phyloP scores from a whole-genome alignment of 2,888 invertebrate species.

The Dorcus hopei region DNA sequence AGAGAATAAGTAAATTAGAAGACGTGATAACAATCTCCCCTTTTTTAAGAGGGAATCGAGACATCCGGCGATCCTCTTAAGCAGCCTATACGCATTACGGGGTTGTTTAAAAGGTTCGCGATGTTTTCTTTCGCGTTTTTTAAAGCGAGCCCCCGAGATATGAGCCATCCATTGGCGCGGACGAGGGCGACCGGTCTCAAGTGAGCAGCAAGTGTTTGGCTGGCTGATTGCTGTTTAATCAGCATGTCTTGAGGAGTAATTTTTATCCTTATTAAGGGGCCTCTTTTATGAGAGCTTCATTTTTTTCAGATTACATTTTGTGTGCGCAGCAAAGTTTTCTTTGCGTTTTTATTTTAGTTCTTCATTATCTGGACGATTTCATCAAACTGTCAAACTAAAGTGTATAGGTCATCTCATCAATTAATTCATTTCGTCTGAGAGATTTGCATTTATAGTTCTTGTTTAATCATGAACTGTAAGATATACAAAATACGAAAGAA shows the following conservation, averaged over 20 bases:
- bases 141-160: slow-evolving; percentile 43
- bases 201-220: slow-evolving; percentile 38
- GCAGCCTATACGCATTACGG: slow-evolving; percentile 34
- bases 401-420: too few relatives aligned
- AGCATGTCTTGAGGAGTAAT: slow-evolving; percentile 45
- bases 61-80: slow-evolving; percentile 39
- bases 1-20: slow-evolving; percentile 79
- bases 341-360: not conserved
- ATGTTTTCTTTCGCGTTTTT: slow-evolving; percentile 43
- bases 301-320: slow-evolving; percentile 37
- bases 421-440: too few relatives aligned
- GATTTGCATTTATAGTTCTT: too few relatives aligned
- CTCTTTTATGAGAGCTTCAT: slow-evolving; percentile 12
- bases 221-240: slow-evolving; percentile 47
- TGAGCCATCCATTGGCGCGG: slow-evolving; percentile 39
- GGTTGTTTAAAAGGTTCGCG: slow-evolving; percentile 22
- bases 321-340: slow-evolving; percentile 31
- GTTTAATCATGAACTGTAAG: too few relatives aligned
- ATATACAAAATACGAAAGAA: too few relatives aligned
- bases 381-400: not conserved
- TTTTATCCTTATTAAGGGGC: slow-evolving; percentile 45
- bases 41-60: slow-evolving; percentile 48
- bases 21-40: slow-evolving; percentile 76
- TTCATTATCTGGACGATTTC: not conserved
- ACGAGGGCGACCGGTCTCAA: slow-evolving; percentile 30